phyloP scores from a whole-genome alignment of 2,797 vertebrate species.

The Sitta carolinensis region DNA sequence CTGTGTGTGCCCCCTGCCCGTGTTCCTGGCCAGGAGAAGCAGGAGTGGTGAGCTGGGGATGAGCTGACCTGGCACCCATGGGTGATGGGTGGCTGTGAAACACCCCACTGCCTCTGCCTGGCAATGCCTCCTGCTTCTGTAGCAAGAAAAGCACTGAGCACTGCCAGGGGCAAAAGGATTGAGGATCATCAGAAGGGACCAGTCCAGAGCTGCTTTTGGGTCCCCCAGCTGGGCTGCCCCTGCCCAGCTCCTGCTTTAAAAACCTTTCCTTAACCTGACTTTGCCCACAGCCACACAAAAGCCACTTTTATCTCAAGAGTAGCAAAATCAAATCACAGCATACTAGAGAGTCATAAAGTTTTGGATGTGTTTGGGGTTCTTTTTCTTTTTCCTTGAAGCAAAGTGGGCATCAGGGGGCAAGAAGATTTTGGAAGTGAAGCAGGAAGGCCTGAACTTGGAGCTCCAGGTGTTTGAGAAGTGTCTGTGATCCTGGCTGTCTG shows the following conservation, averaged over 20 bases:
- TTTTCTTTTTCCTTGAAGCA: not conserved
- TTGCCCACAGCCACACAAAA: not conserved
- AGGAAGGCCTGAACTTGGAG: not conserved
- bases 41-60: accelerated
- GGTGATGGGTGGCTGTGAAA: not conserved
- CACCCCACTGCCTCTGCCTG: not conserved
- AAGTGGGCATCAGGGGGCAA: accelerated
- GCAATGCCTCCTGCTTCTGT: not conserved
- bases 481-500: not conserved
- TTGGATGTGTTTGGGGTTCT: not conserved
- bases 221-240: not conserved
- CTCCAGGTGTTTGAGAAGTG: accelerated
- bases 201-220: accelerated
- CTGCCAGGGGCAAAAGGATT: not conserved
- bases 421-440: not conserved
- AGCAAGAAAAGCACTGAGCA: not conserved
- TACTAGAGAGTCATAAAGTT: not conserved
- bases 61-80: accelerated
- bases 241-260: not conserved
- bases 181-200: accelerated
- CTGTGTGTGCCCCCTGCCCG: not conserved
- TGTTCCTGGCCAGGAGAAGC: not conserved
- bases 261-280: not conserved
- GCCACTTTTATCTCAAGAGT: not conserved
- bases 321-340: not conserved